phyloP scores from a whole-genome alignment of 2,888 invertebrate genomes.

The Dascillus cervinus region DNA sequence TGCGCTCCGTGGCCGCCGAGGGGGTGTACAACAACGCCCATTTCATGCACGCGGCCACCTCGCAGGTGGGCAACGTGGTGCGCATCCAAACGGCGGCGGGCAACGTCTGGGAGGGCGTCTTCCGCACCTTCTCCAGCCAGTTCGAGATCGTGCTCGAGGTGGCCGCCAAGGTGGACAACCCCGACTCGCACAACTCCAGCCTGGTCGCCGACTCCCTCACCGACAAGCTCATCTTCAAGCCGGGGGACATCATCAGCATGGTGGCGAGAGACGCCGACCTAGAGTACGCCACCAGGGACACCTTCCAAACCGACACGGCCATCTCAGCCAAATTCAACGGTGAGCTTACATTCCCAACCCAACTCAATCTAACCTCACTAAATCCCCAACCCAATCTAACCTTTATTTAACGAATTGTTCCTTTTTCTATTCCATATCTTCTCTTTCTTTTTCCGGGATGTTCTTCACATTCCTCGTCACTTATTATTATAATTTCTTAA shows the following conservation, averaged over 20 bases:
- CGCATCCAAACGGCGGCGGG: slow-evolving; percentile 79
- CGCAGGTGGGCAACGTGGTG: slow-evolving; percentile 76
- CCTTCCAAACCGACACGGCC: slow-evolving; percentile 82
- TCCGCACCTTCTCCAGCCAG: slow-evolving; percentile 80
- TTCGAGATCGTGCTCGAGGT: slow-evolving; percentile 84
- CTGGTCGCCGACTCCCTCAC: slow-evolving; percentile 63
- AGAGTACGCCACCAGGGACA: slow-evolving; percentile 81
- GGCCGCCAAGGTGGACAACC: slow-evolving; percentile 72
- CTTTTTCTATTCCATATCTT: no score
- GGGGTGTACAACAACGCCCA: slow-evolving; percentile 85
- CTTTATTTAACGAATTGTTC: no score
- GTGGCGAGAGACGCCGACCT: slow-evolving; percentile 78
- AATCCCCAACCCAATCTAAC: no score
- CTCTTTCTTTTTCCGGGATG: no score
- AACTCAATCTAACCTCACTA: no score
- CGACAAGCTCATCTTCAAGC: slow-evolving; percentile 76
- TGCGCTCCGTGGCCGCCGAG: slow-evolving; percentile 63
- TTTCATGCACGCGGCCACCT: slow-evolving; percentile 84
- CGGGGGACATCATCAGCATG: slow-evolving; percentile 77
- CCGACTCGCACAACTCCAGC: slow-evolving; percentile 43
- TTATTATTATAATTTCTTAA: no score
- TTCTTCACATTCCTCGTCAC: no score
- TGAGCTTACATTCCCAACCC: slow-evolving; percentile 26
- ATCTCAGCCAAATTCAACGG: slow-evolving; percentile 80
- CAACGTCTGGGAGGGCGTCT: slow-evolving; percentile 80